These are phyloP conservation scores for Hydropotes inermis DNA, from an alignment of 2,113 vertebrate species.

Conservation along the genomic window DNA sequence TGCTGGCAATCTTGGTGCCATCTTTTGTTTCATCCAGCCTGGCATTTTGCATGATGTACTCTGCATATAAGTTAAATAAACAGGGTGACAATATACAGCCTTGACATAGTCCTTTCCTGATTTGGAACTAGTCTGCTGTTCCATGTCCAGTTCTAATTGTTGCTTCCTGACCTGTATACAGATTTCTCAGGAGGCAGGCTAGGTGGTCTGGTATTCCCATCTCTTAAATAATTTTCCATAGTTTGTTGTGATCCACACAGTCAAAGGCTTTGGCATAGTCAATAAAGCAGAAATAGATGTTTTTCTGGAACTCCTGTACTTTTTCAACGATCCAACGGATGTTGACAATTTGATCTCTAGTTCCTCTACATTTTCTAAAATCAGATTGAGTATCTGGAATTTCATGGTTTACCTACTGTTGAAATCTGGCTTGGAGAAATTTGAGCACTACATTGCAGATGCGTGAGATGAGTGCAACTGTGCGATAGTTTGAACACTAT, in stretches of 20 bases:
- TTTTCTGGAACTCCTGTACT: neutral
- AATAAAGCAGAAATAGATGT: neutral
- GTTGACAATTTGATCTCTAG: neutral
- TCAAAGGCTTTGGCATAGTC: neutral
- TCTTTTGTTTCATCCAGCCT: neutral
- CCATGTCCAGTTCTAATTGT: neutral
- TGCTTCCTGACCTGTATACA: neutral
- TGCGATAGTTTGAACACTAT: neutral
- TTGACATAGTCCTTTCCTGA: rapidly evolving
- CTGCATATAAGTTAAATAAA: neutral
- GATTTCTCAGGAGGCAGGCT: neutral
- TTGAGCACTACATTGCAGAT: neutral
- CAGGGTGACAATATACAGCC: neutral
- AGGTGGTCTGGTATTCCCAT: neutral
- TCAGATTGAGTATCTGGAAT: neutral
- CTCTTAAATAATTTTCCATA: neutral
- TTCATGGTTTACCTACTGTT: neutral
- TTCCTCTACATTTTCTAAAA: neutral
- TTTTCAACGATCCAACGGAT: neutral
- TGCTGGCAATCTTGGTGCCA: neutral
- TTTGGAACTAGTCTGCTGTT: neutral
- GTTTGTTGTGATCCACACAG: neutral
- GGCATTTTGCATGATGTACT: neutral
- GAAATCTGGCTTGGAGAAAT: neutral
- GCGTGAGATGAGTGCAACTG: neutral